Evolutionary conservation across 1,140 invertebrate species (phyloP).

Genomic region (Leptinotarsa defecta): DNA sequence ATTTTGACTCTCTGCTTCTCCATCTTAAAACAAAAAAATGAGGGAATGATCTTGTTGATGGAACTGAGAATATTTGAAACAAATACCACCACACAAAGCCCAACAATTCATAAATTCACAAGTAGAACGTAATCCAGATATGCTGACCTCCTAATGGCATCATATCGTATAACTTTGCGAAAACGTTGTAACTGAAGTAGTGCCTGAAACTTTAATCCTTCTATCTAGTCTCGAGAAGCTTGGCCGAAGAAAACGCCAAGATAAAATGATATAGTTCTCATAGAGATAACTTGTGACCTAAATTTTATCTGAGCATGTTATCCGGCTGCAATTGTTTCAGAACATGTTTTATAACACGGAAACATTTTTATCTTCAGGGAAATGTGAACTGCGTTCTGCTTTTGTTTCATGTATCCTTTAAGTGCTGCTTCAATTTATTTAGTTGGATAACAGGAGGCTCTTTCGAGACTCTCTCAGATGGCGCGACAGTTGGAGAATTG

Average conservation of each 20-base stretch:
- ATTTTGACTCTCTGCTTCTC: too few species aligned
- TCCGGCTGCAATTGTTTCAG: not conserved
- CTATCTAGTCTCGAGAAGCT: not conserved
- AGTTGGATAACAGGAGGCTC: not conserved
- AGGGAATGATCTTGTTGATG: too few species aligned
- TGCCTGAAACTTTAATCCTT: constrained; percentile 4
- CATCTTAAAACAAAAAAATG: too few species aligned
- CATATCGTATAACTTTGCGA: not conserved
- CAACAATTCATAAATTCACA: too few species aligned
- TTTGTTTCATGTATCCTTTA: not conserved
- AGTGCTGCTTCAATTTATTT: not conserved
- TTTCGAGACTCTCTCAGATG: not conserved
- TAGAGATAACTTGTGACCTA: constrained; percentile 6
- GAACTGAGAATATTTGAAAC: too few species aligned
- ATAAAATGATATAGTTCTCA: constrained; percentile 7
- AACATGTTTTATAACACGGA: not conserved
- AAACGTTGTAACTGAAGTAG: not conserved
- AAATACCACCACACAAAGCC: too few species aligned
- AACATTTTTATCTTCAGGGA: constrained; percentile 6
- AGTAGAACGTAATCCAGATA: not conserved
- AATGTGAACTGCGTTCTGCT: not conserved
- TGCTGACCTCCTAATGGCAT: not conserved
- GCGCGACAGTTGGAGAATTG: too few species aligned
- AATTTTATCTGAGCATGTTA: constrained; percentile 1
- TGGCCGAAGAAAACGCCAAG: not conserved